These are phyloP conservation scores for Nasua narica DNA, from an alignment of 2,797 vertebrate genomes.

Conservation along the genomic window DNA sequence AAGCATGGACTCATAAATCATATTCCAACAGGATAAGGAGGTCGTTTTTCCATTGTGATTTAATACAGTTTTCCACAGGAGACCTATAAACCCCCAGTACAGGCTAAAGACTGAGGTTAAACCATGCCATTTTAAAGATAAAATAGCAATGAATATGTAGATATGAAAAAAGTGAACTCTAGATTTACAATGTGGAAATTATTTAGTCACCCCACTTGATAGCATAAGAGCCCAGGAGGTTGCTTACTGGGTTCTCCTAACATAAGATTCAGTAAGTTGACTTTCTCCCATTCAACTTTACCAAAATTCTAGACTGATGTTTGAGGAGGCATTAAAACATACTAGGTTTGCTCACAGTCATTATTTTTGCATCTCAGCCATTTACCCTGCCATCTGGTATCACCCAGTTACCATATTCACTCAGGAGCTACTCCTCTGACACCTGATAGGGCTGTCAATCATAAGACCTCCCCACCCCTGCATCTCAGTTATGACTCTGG, in stretches of 20 bases:
- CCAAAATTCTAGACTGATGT: background rate
- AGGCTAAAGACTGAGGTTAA: constrained; percentile 5
- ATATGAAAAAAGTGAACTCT: background rate
- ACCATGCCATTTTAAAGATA: background rate
- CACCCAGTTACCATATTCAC: background rate
- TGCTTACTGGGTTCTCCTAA: background rate
- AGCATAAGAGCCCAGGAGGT: background rate
- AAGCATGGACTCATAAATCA: constrained; percentile 44
- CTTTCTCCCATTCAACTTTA: background rate
- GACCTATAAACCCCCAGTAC: constrained; percentile 26
- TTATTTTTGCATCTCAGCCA: background rate
- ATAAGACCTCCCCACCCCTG: background rate
- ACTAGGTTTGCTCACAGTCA: background rate
- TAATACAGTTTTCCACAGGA: constrained; percentile 45
- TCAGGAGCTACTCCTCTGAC: background rate
- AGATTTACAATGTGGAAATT: background rate
- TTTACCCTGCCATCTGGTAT: background rate
- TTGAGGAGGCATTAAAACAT: background rate
- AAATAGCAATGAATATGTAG: background rate
- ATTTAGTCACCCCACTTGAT: background rate
- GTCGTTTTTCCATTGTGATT: constrained; percentile 38
- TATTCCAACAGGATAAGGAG: background rate
- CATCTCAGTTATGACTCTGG: background rate
- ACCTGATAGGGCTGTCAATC: background rate
- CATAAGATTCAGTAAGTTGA: background rate